Evolutionary conservation across 2,113 vertebrate species (phyloP), one percentile per base, ranked within the genome.

Genomic region (Passer domesticus): DNA sequence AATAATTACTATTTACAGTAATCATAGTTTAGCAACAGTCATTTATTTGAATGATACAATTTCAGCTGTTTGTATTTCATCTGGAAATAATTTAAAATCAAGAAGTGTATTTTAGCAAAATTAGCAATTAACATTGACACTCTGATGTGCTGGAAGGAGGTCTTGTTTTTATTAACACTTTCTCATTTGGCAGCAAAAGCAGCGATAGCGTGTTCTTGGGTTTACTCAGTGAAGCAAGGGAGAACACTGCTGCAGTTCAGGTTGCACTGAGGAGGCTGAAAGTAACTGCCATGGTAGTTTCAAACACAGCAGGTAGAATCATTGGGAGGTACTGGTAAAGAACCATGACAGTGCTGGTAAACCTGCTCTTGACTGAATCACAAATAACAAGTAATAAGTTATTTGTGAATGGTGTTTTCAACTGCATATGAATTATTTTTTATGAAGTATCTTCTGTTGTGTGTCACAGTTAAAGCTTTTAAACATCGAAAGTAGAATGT

Each of bases 171-270:
- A 76, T 94, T 91, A 95, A 74, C 14, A 30, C 41, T 53, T 91
- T 81, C 66, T 80, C n/a, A 21, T 90, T 97, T 9, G 12, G 41
- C 47, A 95, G 11, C 3, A 13, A 67, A 64, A 93, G 58, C 87
- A 75, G 73, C 43, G 23, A 72, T 82, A 81, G 39, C 39, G 68
- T 68, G 44, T 41, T 91, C 49, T 93, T 88, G 21, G 77, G 43
- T 93, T 92, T 96, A 85, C 94, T 74, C 80, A 94, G 77, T 94
- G 91, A 97, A 96, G 78, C 78, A 88, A 95, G 96, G 0, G 1
- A 68, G 68, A 91, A 5, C 19, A 11, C 7, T 44, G 25, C 49
- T 68, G 27, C 28, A 27, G 41, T 77, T 77, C 20, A 37, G 21
- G 52, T 74, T 78, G 64, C n/a, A 4, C 27, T 49, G 6, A 2